Conservation (phyloP, 2,113 vertebrate genomes). For the Chaetura pelagica region DNA sequence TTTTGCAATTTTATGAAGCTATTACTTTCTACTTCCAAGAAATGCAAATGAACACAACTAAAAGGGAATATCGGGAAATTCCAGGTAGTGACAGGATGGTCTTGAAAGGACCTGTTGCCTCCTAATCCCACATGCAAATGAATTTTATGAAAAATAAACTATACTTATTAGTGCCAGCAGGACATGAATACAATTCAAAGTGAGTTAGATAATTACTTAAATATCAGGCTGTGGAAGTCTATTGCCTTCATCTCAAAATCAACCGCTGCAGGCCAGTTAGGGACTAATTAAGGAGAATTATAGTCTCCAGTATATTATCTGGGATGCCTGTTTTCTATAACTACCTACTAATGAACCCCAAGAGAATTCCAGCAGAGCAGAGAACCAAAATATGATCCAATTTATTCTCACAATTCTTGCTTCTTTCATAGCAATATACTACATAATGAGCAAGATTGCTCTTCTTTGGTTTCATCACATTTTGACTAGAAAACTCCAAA, state of each 20-base stretch:
- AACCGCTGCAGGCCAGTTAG: conserved; percentile 29
- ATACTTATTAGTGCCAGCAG: background rate
- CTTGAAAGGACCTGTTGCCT: background rate
- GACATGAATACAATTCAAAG: background rate
- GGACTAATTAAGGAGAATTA: conserved; percentile 66
- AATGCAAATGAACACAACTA: background rate
- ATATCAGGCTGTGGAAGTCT: conserved; percentile 14
- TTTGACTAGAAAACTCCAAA: conserved; percentile 44
- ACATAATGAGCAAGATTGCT: conserved; percentile 27
- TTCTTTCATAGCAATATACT: conserved; percentile 22
- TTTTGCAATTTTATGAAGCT: background rate
- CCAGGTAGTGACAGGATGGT: background rate
- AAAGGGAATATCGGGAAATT: background rate
- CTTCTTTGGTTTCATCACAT: background rate
- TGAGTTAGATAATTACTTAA: background rate
- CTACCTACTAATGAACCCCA: conserved; percentile 56
- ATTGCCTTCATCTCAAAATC: background rate
- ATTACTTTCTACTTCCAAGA: background rate
- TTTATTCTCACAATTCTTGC: conserved; percentile 52
- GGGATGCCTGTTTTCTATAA: conserved; percentile 51
- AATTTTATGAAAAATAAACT: background rate
- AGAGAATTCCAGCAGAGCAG: conserved; percentile 50
- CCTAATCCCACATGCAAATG: background rate
- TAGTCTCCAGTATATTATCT: conserved; percentile 20
- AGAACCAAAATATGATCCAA: conserved; percentile 50